Evolutionary conservation across 2,888 invertebrate species (phyloP).

Genomic region (Druceiella hillmani): DNA sequence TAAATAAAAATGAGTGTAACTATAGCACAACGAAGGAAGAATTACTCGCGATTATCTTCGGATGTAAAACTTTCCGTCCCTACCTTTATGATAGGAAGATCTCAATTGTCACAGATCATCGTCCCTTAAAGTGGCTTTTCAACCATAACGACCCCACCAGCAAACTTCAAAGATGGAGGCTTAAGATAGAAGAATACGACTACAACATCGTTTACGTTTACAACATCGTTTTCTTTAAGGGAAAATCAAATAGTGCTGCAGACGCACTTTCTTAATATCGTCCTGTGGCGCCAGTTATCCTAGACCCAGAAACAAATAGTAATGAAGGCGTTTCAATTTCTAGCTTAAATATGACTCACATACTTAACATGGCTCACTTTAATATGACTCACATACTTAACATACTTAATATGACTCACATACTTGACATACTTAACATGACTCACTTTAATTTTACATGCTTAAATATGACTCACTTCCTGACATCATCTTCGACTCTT

Average conservation of each 20-base stretch:
- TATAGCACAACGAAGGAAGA: slow-evolving; percentile 27
- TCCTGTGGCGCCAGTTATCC: too few relatives aligned
- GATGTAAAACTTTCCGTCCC: slow-evolving; percentile 25
- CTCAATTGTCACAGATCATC: slow-evolving; percentile 26
- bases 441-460: too few relatives aligned
- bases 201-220: slow-evolving; percentile 25
- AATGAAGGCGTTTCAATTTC: too few relatives aligned
- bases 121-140: slow-evolving; percentile 25
- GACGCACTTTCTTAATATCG: slow-evolving; percentile 14
- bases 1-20: slow-evolving; percentile 24
- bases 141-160: slow-evolving; percentile 24
- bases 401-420: too few relatives aligned
- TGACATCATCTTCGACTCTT: too few relatives aligned
- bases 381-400: too few relatives aligned
- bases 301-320: too few relatives aligned
- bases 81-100: slow-evolving; percentile 28
- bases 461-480: too few relatives aligned
- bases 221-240: too few relatives aligned
- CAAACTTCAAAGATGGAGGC: slow-evolving; percentile 26
- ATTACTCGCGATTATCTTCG: slow-evolving; percentile 25
- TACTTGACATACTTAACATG: too few relatives aligned
- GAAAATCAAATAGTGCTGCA: slow-evolving; percentile 21
- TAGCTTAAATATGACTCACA: too few relatives aligned
- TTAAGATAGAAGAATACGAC: slow-evolving; percentile 27
- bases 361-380: too few relatives aligned